A percentile compares a stretch with the other conserved stretches of the same genome.
These are phyloP conservation scores for Sinocyclocheilus maitianheensis DNA, from an alignment of 2,113 vertebrate genomes.

Conservation along the genomic window DNA sequence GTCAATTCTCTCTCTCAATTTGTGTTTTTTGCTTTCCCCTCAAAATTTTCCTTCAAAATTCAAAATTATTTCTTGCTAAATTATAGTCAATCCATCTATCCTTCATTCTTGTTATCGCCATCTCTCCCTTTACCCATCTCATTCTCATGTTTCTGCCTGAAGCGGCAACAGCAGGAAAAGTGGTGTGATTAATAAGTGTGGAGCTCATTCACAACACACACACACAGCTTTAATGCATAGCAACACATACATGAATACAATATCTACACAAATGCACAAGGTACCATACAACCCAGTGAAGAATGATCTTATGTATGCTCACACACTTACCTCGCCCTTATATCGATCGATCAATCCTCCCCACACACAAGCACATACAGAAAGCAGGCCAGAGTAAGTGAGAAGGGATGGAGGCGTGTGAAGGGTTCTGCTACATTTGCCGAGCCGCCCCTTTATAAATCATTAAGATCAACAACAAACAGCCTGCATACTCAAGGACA, in stretches of 20 bases:
- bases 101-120: no score
- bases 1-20: neutral
- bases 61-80: neutral
- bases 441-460: constrained; percentile 55
- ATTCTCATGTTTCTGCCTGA: neutral
- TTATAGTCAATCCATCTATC: neutral
- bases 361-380: neutral
- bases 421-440: constrained; percentile 55
- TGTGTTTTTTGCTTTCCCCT: no score
- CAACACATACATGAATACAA: constrained; percentile 27
- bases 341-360: neutral
- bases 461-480: constrained; percentile 45
- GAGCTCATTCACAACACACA: constrained; percentile 12
- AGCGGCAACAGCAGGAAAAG: constrained; percentile 39
- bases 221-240: constrained; percentile 10
- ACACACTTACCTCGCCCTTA: neutral
- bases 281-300: neutral
- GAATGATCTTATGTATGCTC: neutral
- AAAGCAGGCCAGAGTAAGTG: constrained; percentile 3
- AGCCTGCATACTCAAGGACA: constrained; percentile 43
- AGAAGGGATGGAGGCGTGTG: constrained; percentile 20
- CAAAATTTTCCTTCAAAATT: no score
- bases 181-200: constrained; percentile 54
- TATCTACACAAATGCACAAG: constrained; percentile 10
- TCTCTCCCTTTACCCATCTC: neutral